Evolutionary conservation across 2,888 invertebrate genomes (phyloP).

Genomic region (Plebejus melissa): DNA sequence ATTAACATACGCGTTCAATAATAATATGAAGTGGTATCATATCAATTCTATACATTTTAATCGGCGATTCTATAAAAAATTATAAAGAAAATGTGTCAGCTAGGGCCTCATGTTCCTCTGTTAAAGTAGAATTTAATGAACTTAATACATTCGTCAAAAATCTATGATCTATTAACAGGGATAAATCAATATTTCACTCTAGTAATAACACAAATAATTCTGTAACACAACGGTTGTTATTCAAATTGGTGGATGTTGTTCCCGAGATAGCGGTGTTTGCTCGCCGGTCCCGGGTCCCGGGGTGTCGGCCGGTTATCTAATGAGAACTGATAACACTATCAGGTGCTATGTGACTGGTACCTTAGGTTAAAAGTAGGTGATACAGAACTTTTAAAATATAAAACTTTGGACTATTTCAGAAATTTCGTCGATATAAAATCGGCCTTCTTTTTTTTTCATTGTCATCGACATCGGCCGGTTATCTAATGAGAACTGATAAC

Average conservation of each 20-base stretch:
- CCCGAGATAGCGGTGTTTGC: constrained; percentile 46
- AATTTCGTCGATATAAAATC: background rate
- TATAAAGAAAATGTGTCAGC: no score
- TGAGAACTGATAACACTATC: constrained; percentile 46
- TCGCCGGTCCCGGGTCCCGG: constrained; percentile 47
- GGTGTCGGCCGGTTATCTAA: constrained; percentile 47
- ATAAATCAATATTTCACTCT: no score
- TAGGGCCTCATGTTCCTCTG: no score
- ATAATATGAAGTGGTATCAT: no score
- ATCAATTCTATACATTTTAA: no score
- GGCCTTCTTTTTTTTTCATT: no score
- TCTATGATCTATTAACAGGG: no score
- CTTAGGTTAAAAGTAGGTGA: constrained; percentile 8
- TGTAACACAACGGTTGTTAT: constrained; percentile 22
- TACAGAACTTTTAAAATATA: background rate
- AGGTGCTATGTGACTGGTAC: constrained; percentile 34
- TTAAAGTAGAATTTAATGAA: no score
- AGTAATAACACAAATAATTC: constrained; percentile 24
- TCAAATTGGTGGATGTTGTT: constrained; percentile 31
- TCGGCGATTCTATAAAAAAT: no score
- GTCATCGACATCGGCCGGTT: constrained; percentile 44
- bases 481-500: constrained; percentile 50
- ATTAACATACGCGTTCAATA: no score
- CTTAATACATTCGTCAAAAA: no score
- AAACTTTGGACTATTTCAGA: background rate